phyloP scores from a whole-genome alignment of 1,140 invertebrate species.

The Helicoverpa zea region DNA sequence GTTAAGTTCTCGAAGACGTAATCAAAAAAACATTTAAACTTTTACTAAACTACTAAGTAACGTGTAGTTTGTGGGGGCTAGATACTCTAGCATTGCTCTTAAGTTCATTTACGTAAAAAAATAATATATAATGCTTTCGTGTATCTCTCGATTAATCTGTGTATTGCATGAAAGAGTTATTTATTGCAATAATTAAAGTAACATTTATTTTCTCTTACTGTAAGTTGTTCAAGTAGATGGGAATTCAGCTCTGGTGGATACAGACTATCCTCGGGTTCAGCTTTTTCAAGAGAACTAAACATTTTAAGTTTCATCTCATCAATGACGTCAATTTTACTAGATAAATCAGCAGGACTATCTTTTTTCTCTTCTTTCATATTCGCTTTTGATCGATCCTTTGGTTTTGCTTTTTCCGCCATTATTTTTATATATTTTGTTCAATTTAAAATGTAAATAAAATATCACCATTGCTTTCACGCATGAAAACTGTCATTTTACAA shows the following conservation, averaged over 20 bases:
- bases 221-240: constrained; percentile 82
- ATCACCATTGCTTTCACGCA: background rate
- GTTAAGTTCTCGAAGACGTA: too few species aligned
- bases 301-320: constrained; percentile 84
- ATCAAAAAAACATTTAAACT: too few species aligned
- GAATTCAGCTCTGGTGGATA: constrained; percentile 83
- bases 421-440: constrained; percentile 12
- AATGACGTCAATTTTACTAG: constrained; percentile 80
- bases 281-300: constrained; percentile 71
- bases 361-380: constrained; percentile 67
- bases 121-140: too few species aligned
- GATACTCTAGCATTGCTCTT: too few species aligned
- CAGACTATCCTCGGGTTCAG: constrained; percentile 73
- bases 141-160: too few species aligned
- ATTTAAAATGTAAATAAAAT: constrained; percentile 28
- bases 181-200: too few species aligned
- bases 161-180: too few species aligned
- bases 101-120: too few species aligned
- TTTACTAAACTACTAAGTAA: background rate
- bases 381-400: constrained; percentile 62
- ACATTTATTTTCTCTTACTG: constrained; percentile 59
- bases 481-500: background rate
- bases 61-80: too few species aligned
- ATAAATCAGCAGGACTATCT: constrained; percentile 66
- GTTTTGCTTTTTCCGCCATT: constrained; percentile 51